These are phyloP conservation scores for Phoebastria nigripes DNA, from an alignment of 2,797 vertebrate species.

Conservation along the genomic window DNA sequence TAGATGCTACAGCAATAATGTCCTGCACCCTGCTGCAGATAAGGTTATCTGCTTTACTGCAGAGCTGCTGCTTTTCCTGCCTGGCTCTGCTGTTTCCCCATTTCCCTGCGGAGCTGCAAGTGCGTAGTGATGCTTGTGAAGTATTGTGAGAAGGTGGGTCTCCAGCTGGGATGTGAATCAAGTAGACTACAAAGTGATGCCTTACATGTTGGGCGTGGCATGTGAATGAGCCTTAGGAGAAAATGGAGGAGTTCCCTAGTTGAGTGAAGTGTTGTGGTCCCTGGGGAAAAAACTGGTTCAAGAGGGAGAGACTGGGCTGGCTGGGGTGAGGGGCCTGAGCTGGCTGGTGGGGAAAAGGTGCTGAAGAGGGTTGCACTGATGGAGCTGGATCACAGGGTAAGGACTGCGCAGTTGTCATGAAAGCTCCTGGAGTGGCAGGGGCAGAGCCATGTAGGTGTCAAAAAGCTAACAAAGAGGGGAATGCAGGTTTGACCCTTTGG, in stretches of 20 bases:
- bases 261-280: neutral
- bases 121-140: neutral
- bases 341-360: neutral
- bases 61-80: neutral
- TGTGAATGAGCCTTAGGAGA: neutral
- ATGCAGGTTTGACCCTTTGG: neutral
- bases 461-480: neutral
- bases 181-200: neutral
- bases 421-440: neutral
- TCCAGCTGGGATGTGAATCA: neutral
- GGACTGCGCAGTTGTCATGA: rapidly evolving
- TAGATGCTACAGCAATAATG: neutral
- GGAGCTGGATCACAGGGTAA: neutral
- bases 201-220: neutral
- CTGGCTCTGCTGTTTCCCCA: neutral
- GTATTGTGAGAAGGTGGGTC: neutral
- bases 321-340: neutral
- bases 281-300: neutral
- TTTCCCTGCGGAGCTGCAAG: neutral
- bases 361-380: neutral
- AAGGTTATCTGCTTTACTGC: neutral
- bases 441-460: neutral
- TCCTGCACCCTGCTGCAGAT: no score
- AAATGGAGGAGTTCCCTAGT: neutral
- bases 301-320: neutral